A percentile compares a stretch with the other conserved stretches of the same genome.
These are phyloP conservation scores for Parazoanthus swiftii DNA, from an alignment of 92 coral and sea anemone species.

Conservation along the genomic window DNA sequence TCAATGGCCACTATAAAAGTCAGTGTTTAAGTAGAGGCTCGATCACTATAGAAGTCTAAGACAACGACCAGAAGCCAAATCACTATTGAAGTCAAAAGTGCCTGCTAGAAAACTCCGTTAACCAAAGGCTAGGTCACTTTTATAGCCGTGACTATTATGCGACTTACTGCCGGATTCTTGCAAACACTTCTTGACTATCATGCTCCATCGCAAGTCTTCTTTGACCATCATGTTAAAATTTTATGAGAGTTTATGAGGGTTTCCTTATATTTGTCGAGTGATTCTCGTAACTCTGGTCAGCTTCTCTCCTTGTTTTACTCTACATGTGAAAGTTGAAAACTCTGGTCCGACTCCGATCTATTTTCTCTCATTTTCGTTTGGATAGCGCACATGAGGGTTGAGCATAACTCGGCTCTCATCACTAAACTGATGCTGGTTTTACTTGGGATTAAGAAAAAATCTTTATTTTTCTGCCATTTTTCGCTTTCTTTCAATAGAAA, in stretches of 20 bases:
- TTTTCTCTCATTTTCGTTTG: too few relatives aligned
- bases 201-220: not conserved
- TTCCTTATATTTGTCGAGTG: too few relatives aligned
- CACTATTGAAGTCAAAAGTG: not conserved
- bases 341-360: too few relatives aligned
- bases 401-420: not conserved
- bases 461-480: not conserved
- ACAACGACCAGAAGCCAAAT: not conserved
- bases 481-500: conserved; percentile 45
- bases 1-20: conserved; percentile 13
- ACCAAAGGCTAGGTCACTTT: not conserved
- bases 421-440: not conserved
- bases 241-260: not conserved
- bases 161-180: too few relatives aligned
- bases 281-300: too few relatives aligned
- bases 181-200: not conserved
- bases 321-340: too few relatives aligned
- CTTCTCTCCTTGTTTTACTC: too few relatives aligned
- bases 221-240: too few relatives aligned
- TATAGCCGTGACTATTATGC: too few relatives aligned
- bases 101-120: not conserved
- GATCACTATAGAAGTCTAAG: not conserved
- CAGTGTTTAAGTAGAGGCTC: not conserved
- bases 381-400: too few relatives aligned
- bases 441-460: not conserved